Conservation (phyloP, 2,888 invertebrate species). For the Loripinus fragilis region DNA sequence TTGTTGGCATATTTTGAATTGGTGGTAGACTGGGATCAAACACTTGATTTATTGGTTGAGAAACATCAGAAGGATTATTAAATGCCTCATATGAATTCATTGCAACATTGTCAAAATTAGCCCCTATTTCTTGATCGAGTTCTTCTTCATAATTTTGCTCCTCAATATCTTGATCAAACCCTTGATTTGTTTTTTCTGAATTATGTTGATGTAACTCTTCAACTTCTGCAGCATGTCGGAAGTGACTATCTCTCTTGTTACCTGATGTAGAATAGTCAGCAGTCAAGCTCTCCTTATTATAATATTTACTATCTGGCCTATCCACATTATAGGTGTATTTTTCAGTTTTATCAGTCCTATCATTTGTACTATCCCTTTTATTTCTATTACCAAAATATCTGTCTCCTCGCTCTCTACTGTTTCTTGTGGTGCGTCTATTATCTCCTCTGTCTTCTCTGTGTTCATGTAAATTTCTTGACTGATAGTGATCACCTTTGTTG, state of each 20-base stretch:
- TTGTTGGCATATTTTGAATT: constrained; percentile 35
- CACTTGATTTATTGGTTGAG: background rate
- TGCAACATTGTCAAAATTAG: no score
- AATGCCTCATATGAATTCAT: background rate
- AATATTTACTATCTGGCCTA: background rate
- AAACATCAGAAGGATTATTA: background rate
- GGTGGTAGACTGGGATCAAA: constrained; percentile 52
- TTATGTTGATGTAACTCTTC: background rate
- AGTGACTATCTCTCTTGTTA: no score
- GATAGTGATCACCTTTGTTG: no score
- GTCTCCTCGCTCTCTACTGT: no score
- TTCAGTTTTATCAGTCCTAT: background rate
- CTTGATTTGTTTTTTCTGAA: background rate
- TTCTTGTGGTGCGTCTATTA: no score
- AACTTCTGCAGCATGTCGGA: background rate
- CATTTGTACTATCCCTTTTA: background rate
- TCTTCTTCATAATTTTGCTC: no score
- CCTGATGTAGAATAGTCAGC: no score
- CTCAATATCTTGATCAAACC: background rate
- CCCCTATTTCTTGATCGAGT: no score
- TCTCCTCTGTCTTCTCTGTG: no score
- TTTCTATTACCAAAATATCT: background rate
- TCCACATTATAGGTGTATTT: background rate
- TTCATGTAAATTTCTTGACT: no score
- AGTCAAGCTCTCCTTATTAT: no score